Evolutionary conservation across 2,113 vertebrate genomes (phyloP).

Genomic region (Rutilus rutilus): DNA sequence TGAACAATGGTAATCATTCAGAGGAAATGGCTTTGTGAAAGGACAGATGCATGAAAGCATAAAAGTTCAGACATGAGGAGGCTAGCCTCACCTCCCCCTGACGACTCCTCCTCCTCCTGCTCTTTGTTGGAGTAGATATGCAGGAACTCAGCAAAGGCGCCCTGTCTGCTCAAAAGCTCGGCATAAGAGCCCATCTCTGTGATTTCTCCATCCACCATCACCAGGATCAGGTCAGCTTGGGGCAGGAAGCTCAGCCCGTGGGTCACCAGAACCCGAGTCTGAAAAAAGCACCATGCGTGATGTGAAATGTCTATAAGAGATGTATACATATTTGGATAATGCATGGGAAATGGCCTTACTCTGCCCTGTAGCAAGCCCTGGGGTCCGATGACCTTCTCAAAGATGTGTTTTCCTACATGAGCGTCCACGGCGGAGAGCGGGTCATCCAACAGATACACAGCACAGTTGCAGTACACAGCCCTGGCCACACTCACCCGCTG

Average conservation of each 20-base stretch:
- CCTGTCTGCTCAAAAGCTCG: conserved; percentile 84
- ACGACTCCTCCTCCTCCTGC: conserved; percentile 64
- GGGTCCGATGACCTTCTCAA: conserved; percentile 91
- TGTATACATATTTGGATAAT: background rate
- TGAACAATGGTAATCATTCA: background rate
- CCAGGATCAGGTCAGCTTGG: conserved; percentile 86
- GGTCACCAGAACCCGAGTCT: conserved; percentile 94
- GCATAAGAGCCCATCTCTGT: conserved; percentile 93
- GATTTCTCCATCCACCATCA: conserved; percentile 91
- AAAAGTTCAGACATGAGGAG: background rate
- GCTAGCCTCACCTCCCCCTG: conserved; percentile 58
- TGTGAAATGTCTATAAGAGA: background rate
- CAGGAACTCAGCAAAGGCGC: conserved; percentile 91
- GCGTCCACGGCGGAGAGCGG: conserved; percentile 93
- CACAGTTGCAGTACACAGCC: conserved; percentile 85
- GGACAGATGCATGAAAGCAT: background rate
- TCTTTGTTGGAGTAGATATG: conserved; percentile 83
- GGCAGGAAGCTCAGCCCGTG: conserved; percentile 90
- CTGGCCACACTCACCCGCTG: conserved; percentile 92
- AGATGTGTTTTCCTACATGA: conserved; percentile 95
- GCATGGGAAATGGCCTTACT: conserved; percentile 69
- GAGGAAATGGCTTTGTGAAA: background rate
- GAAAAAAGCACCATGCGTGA: background rate
- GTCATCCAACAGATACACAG: conserved; percentile 89
- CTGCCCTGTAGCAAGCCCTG: conserved; percentile 88